A percentile compares a stretch with the other conserved stretches of the same genome.
Evolutionary conservation across 2,113 vertebrate species (phyloP).

Genomic region (Callionymus lyra): DNA sequence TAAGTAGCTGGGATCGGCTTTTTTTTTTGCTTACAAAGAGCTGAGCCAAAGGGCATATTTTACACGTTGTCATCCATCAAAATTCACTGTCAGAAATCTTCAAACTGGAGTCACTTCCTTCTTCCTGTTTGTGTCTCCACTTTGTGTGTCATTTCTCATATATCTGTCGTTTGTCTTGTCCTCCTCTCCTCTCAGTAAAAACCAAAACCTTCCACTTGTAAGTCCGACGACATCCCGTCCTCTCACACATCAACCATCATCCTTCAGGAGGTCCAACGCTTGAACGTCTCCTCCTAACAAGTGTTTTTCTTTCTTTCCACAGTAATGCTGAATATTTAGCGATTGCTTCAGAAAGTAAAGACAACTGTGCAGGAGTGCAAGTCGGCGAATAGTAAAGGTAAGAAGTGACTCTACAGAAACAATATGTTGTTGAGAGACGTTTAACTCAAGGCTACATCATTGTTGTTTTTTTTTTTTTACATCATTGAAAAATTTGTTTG

Average conservation of each 20-base stretch:
- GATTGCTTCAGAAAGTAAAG: constrained; percentile 83
- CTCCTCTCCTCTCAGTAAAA: constrained; percentile 38
- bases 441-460: too few relatives aligned
- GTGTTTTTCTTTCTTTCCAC: constrained; percentile 2
- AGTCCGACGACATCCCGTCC: constrained; percentile 20
- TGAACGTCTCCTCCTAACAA: too few relatives aligned
- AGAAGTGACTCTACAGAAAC: too few relatives aligned
- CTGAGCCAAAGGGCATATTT: too few relatives aligned
- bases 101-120: constrained; percentile 29
- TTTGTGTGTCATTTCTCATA: constrained; percentile 21
- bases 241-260: constrained; percentile 1
- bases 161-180: constrained; percentile 27
- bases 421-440: too few relatives aligned
- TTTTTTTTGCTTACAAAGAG: too few relatives aligned
- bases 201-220: constrained; percentile 44
- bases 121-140: not conserved
- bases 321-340: constrained; percentile 84
- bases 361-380: constrained; percentile 80
- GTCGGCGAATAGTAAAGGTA: constrained; percentile 78
- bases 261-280: too few relatives aligned
- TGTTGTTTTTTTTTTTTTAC: too few relatives aligned
- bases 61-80: too few relatives aligned
- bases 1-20: too few relatives aligned
- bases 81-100: too few relatives aligned
- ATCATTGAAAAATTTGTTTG: too few relatives aligned